These are phyloP conservation scores for Andrena chrysosceles DNA, from an alignment of 2,888 invertebrate genomes.

Conservation along the genomic window DNA sequence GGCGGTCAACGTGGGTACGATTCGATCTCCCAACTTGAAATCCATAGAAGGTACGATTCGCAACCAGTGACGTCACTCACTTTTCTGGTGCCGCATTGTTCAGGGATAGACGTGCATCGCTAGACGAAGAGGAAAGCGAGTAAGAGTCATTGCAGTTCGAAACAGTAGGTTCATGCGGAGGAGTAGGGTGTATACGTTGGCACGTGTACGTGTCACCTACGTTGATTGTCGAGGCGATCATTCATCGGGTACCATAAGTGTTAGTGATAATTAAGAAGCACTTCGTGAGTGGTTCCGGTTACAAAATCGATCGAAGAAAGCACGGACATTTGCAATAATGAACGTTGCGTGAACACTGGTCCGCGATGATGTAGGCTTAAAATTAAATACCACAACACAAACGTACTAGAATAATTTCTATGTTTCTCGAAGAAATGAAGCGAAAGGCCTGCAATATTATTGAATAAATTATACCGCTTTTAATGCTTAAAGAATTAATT, in stretches of 20 bases:
- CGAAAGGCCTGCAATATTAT: background rate
- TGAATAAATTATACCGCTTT: background rate
- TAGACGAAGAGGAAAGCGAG: constrained; percentile 62
- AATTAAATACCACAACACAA: background rate
- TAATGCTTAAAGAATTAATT: too few species aligned
- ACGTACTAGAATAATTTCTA: background rate
- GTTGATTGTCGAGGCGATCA: constrained; percentile 49
- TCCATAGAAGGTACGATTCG: constrained; percentile 76
- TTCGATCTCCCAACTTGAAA: constrained; percentile 65
- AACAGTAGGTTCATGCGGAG: constrained; percentile 72
- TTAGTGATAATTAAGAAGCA: constrained; percentile 32
- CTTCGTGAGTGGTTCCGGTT: constrained; percentile 4
- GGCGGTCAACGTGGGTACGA: constrained; percentile 62
- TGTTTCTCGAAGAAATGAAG: background rate
- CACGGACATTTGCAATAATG: background rate
- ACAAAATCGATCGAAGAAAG: constrained; percentile 25
- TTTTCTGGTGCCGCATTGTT: constrained; percentile 71
- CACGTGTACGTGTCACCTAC: constrained; percentile 35
- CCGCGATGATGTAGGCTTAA: background rate
- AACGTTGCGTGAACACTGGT: background rate
- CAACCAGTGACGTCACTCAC: constrained; percentile 75
- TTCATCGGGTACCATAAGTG: constrained; percentile 27
- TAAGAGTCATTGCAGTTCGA: constrained; percentile 68
- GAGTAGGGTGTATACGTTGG: constrained; percentile 71
- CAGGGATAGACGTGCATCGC: constrained; percentile 55